phyloP scores from a whole-genome alignment of 2,888 invertebrate genomes.

The Cepaea hortensis region DNA sequence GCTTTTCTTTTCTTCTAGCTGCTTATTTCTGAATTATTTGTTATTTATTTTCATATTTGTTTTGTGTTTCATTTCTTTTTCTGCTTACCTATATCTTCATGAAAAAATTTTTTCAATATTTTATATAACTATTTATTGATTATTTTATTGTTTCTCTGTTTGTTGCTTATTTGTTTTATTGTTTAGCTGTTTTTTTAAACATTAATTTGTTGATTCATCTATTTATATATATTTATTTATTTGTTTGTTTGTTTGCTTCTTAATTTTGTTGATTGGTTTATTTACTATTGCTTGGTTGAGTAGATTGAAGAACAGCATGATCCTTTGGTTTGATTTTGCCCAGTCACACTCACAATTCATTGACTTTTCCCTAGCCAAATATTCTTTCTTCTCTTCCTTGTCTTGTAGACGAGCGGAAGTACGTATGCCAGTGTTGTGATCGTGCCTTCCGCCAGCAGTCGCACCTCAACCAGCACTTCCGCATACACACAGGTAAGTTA shows the following conservation, averaged over 20 bases:
- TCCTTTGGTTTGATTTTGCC: neutral
- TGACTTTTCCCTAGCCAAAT: neutral
- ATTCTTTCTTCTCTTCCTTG: slow-evolving; percentile 16
- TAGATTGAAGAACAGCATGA: neutral
- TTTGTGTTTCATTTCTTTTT: too few relatives aligned
- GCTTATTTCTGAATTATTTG: too few relatives aligned
- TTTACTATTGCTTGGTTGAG: neutral
- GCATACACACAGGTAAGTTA: slow-evolving; percentile 94
- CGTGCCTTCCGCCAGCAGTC: slow-evolving; percentile 96
- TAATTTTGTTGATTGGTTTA: neutral
- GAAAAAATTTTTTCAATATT: too few relatives aligned
- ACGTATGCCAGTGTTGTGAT: slow-evolving; percentile 98
- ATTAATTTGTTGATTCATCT: neutral
- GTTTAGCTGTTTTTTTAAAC: neutral
- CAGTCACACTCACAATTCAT: slow-evolving; percentile 43
- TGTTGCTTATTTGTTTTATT: neutral
- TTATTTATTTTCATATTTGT: too few relatives aligned
- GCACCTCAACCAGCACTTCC: slow-evolving; percentile 94
- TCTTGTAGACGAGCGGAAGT: slow-evolving; percentile 82
- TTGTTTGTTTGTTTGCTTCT: neutral
- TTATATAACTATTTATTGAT: too few relatives aligned
- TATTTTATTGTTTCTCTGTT: neutral
- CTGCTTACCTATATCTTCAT: too few relatives aligned
- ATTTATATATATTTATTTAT: neutral
- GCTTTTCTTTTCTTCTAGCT: too few relatives aligned